These are phyloP conservation scores for Cervus canadensis DNA, from an alignment of 2,113 vertebrate genomes.

Conservation along the genomic window DNA sequence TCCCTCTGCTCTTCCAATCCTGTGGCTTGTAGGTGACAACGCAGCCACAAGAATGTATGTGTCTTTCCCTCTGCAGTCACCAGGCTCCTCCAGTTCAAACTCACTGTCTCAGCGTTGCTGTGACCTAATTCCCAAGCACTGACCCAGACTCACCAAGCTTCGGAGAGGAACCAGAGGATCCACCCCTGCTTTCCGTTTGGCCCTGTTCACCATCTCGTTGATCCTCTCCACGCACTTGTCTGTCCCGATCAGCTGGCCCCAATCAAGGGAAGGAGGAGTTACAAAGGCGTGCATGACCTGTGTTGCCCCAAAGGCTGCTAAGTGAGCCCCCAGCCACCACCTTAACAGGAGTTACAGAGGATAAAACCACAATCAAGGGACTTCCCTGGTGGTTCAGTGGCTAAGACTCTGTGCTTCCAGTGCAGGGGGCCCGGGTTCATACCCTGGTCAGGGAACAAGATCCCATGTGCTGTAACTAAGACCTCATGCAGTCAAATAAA, in stretches of 20 bases:
- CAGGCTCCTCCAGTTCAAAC: background rate
- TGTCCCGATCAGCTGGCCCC: conserved; percentile 87
- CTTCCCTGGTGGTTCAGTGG: too few species aligned
- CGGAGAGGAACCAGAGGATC: conserved; percentile 81
- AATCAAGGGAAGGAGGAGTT: background rate
- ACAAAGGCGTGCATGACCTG: background rate
- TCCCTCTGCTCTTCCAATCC: background rate
- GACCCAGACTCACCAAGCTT: conserved; percentile 85
- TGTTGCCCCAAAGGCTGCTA: background rate
- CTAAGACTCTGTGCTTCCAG: too few species aligned
- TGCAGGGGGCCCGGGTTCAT: too few species aligned
- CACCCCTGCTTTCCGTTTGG: conserved; percentile 86
- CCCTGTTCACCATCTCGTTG: conserved; percentile 89
- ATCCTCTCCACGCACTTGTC: conserved; percentile 88
- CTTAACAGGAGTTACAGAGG: background rate
- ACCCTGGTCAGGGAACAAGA: too few species aligned
- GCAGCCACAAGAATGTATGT: background rate
- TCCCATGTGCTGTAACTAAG: too few species aligned
- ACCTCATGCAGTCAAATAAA: too few species aligned
- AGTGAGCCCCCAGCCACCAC: background rate
- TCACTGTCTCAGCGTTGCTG: background rate
- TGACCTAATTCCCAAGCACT: background rate
- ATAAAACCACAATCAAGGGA: background rate
- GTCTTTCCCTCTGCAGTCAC: background rate
- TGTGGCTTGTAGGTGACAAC: background rate